A percentile compares a stretch with the other conserved stretches of the same genome.
These are phyloP conservation scores for Liopterus haemorrhoidalis DNA, from an alignment of 2,888 invertebrate species.

Conservation along the genomic window DNA sequence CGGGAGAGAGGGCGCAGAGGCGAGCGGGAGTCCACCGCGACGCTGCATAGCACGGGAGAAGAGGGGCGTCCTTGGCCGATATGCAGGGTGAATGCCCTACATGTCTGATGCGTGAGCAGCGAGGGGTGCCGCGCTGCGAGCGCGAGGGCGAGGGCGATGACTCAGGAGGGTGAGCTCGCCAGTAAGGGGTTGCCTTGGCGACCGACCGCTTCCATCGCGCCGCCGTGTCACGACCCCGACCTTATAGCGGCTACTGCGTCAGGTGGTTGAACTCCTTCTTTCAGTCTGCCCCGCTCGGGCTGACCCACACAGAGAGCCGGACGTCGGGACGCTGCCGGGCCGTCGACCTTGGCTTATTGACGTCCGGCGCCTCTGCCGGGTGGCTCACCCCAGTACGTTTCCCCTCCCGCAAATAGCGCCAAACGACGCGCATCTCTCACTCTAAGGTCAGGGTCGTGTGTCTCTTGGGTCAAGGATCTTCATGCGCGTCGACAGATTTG, in stretches of 20 bases:
- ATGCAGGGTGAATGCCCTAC: conserved; percentile 47
- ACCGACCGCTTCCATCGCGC: too few species aligned
- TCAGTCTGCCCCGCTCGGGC: conserved; percentile 5
- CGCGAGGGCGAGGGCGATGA: conserved; percentile 45
- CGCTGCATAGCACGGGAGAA: conserved; percentile 6
- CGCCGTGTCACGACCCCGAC: conserved; percentile 39
- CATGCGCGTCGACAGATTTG: not conserved
- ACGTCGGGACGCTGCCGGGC: too few species aligned
- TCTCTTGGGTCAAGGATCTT: too few species aligned
- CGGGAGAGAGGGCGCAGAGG: conserved; percentile 11
- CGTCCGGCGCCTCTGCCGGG: too few species aligned
- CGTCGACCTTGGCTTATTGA: too few species aligned
- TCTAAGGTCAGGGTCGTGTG: too few species aligned
- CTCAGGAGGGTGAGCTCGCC: conserved; percentile 36
- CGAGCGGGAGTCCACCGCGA: conserved; percentile 21
- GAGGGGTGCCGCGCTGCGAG: conserved; percentile 30
- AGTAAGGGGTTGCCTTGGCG: conserved; percentile 32
- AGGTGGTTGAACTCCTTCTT: conserved; percentile 37
- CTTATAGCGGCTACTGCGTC: conserved; percentile 35
- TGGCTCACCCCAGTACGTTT: too few species aligned
- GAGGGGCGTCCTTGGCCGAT: conserved; percentile 43
- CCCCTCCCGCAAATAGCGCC: too few species aligned
- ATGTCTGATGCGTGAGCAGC: conserved; percentile 17
- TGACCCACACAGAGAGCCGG: too few species aligned
- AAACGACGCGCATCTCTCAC: too few species aligned